These are phyloP conservation scores for Magallana nippona DNA, from an alignment of 2,888 invertebrate genomes.

Conservation along the genomic window DNA sequence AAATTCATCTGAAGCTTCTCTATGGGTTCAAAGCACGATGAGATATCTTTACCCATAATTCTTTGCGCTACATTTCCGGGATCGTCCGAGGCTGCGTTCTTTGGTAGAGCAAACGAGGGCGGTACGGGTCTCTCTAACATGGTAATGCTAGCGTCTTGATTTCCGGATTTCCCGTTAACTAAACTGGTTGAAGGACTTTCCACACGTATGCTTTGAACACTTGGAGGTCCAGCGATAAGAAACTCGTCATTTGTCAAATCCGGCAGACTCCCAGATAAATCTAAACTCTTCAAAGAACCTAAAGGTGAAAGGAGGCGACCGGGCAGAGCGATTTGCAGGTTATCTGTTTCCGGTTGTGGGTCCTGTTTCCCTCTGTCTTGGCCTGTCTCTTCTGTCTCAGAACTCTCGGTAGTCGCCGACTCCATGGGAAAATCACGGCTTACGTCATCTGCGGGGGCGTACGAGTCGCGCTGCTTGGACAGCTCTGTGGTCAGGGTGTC, in stretches of 20 bases:
- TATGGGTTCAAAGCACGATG: conserved; percentile 11
- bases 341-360: background rate
- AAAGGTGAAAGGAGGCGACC: background rate
- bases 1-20: background rate
- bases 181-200: conserved; percentile 23
- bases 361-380: background rate
- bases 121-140: conserved; percentile 22
- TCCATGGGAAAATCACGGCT: conserved; percentile 1
- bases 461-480: background rate
- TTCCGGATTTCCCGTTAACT: background rate
- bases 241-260: conserved; percentile 29
- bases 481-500: background rate
- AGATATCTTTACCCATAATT: conserved; percentile 13
- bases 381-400: background rate
- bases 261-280: conserved; percentile 15
- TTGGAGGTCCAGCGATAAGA: background rate
- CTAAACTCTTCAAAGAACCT: background rate
- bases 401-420: background rate
- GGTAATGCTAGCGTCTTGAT: background rate
- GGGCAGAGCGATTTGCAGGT: background rate
- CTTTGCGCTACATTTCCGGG: background rate
- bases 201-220: conserved; percentile 35
- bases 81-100: background rate
- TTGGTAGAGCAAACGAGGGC: conserved; percentile 1
- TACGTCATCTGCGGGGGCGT: background rate